Conservation (phyloP, 2,113 vertebrate genomes). For the Ptyas mucosa region DNA sequence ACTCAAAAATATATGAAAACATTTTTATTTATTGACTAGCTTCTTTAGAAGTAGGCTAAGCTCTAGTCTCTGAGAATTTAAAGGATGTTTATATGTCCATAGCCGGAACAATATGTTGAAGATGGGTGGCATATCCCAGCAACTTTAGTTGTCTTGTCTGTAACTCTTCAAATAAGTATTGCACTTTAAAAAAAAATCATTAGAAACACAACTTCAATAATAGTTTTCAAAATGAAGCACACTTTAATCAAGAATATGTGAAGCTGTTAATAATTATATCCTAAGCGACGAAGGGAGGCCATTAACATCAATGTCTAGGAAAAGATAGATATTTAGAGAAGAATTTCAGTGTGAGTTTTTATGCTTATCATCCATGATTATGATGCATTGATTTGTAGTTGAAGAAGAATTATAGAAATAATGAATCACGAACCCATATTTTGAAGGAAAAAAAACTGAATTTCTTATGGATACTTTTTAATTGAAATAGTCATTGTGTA, state of each 20-base stretch:
- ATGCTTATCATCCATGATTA: not conserved
- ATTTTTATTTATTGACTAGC: not conserved
- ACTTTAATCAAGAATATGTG: not conserved
- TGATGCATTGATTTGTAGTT: not conserved
- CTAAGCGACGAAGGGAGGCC: not conserved
- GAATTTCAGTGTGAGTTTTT: not conserved
- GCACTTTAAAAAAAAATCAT: not conserved
- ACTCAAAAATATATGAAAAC: rapidly evolving
- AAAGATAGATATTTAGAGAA: not conserved
- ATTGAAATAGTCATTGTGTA: not conserved
- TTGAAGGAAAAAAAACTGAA: not conserved
- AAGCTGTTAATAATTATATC: not conserved
- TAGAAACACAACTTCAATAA: not conserved
- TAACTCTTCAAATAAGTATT: not conserved
- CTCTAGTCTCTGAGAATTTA: not conserved
- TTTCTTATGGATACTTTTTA: not conserved
- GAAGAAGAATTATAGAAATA: not conserved
- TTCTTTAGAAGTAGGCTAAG: not conserved
- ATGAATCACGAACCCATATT: not conserved
- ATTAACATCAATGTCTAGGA: not conserved
- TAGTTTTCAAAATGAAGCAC: not conserved
- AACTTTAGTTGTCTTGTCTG: not conserved
- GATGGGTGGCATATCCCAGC: not conserved
- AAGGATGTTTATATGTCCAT: not conserved
- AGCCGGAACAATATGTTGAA: not conserved